Evolutionary conservation across 2,797 vertebrate genomes (phyloP), one percentile per base, ranked within the genome.

Genomic region (Phaenicophaeus curvirostris): DNA sequence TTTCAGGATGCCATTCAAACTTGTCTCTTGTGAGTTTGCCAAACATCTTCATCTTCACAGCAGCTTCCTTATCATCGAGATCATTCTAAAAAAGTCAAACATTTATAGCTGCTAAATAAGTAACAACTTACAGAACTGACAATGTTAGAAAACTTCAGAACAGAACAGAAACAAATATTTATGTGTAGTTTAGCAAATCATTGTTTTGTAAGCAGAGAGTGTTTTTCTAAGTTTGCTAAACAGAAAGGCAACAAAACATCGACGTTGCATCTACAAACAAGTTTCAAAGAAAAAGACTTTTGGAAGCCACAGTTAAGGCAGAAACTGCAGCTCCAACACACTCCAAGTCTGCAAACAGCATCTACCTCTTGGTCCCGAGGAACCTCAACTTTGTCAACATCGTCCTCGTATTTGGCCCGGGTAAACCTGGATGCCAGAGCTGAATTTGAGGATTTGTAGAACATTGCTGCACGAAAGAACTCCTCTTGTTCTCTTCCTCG

Each of bases 31-130:
- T 99, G 69, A 99, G 97, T 72, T 98, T 98, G 48, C 99, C 99
- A 80, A 99, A 99, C 99, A 99, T 99, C 97, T 99, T 99, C 99
- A 99, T 99, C 71, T 98, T 98, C 53, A 99, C 99, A 8, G 99
- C 99, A 0, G 98, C 97, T 85, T 98, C 98, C 85, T 99, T 99
- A 94, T 99, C 99, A 41, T 97, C 96, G 30, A 97, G 23, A 24
- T 99, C 98, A 31, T 98, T 98, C 99, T 99, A 96, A 61, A 92
- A 95, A 94, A 87, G 92, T 19, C 90, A 57, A 63, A 91, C 20
- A 66, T 66, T 41, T 80, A 46, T 3, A 71, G 67, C 24, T 86
- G 53, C 35, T 85, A 59, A 65, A 6, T 62, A 63, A 80, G 20
- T n/a, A 73, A 74, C 39, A 84, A 27, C 66, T 63, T 80, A 28